Conservation (phyloP, 1,140 invertebrate species). For the Diachasmimorpha longicaudata region DNA sequence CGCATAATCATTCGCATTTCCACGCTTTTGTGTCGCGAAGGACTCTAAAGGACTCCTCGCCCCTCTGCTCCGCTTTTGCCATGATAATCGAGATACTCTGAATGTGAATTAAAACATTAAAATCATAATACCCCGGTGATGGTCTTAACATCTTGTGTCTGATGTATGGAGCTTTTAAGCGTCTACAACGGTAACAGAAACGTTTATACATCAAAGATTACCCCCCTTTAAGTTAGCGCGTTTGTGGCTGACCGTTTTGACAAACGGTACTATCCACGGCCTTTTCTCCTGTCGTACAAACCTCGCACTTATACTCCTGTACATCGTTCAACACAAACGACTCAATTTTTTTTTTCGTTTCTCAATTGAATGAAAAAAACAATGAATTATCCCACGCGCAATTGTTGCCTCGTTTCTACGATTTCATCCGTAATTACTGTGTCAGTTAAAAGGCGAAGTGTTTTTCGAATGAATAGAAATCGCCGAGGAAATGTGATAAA, state of each 20-base stretch:
- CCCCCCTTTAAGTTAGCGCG: slow-evolving; percentile 37
- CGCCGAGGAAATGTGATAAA: not conserved
- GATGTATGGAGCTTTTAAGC: slow-evolving; percentile 25
- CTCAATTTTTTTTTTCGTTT: not conserved
- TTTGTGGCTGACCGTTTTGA: slow-evolving; percentile 54
- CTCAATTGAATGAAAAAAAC: not conserved
- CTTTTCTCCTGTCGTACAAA: slow-evolving; percentile 10
- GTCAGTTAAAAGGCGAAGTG: not conserved
- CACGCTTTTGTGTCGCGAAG: not conserved
- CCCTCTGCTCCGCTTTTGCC: slow-evolving; percentile 28
- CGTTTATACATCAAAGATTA: slow-evolving; percentile 53
- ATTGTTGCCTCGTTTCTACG: slow-evolving; percentile 11
- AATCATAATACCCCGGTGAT: not conserved
- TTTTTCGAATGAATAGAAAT: not conserved
- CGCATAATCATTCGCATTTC: slow-evolving; percentile 10
- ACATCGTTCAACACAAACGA: not conserved
- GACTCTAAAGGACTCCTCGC: not conserved
- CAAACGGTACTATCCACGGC: slow-evolving; percentile 51
- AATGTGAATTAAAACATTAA: slow-evolving; percentile 12
- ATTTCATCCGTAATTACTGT: not conserved
- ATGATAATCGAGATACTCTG: slow-evolving; percentile 13
- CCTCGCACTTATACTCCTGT: slow-evolving; percentile 15
- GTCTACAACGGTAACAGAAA: slow-evolving; percentile 13
- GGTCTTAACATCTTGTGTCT: slow-evolving; percentile 36
- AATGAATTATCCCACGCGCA: slow-evolving; percentile 21